Conservation (phyloP, 2,797 vertebrate genomes). For the Sebastes nivosus region DNA sequence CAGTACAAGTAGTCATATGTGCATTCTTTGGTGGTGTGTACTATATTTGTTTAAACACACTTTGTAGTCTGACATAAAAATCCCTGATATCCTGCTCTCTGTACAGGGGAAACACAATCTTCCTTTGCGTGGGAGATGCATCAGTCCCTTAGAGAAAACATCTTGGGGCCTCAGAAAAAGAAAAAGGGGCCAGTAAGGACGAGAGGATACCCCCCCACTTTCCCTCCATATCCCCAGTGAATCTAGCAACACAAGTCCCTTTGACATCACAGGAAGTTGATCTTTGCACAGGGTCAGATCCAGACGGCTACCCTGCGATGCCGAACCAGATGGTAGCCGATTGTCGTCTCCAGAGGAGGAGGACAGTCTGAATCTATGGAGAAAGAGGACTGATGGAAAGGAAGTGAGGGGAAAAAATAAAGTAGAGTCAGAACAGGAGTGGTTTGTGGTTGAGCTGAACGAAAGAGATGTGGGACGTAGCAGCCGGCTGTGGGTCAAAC, state of each 20-base stretch:
- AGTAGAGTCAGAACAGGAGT: not conserved
- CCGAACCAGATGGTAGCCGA: slow-evolving; percentile 75
- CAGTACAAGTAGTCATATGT: not conserved
- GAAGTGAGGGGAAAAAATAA: slow-evolving; percentile 32
- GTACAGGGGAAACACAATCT: slow-evolving; percentile 61
- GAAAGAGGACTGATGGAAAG: slow-evolving; percentile 29
- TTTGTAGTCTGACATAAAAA: slow-evolving; percentile 46
- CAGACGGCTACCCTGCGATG: slow-evolving; percentile 52
- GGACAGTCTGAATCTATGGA: slow-evolving; percentile 50
- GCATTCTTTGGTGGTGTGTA: slow-evolving; percentile 2
- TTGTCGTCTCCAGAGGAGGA: slow-evolving; percentile 57
- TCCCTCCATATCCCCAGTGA: slow-evolving; percentile 52
- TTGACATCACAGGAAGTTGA: slow-evolving; percentile 83
- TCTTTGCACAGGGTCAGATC: slow-evolving; percentile 68
- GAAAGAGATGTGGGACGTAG: slow-evolving; percentile 43
- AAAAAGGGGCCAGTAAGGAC: slow-evolving; percentile 45
- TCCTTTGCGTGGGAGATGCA: slow-evolving; percentile 76
- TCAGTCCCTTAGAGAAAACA: slow-evolving; percentile 71
- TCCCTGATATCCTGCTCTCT: slow-evolving; percentile 64
- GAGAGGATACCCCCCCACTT: slow-evolving; percentile 54
- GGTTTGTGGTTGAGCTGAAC: slow-evolving; percentile 54
- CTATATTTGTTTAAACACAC: slow-evolving; percentile 18
- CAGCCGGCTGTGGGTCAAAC: slow-evolving; percentile 45
- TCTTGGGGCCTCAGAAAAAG: slow-evolving; percentile 64
- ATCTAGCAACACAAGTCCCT: slow-evolving; percentile 62